Base-by-base conservation (phyloP, 1,140 invertebrate species). In the Orchesella cincta region DNA sequence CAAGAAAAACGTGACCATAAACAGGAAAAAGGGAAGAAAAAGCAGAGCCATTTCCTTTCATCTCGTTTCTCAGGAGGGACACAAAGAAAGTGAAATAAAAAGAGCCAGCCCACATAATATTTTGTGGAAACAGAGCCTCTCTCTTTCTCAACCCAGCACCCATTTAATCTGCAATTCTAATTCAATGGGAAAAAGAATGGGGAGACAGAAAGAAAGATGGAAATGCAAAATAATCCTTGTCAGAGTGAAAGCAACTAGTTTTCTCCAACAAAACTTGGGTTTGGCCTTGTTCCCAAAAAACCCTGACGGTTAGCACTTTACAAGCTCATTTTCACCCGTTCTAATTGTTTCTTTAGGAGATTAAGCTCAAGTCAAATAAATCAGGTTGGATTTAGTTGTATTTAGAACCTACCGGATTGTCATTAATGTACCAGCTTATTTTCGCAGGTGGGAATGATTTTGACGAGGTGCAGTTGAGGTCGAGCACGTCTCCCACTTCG, bases 371-470 rank as follows among this genome's bases (percentile, higher is more conserved):
- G n/a, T n/a, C n/a, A n/a, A n/a, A n/a, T n/a, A n/a, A n/a, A n/a
- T n/a, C n/a, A n/a, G n/a, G n/a, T n/a, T n/a, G n/a, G n/a, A n/a
- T n/a, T n/a, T n/a, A n/a, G 5, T 64, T 64, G 14, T 73, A 8
- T 73, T 73, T 46, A 20, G 71, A 73, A 86, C 87, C 87, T 87
- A 94, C 93, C 88, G 90, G 89, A 82, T 90, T 87, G 79, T 92
- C 92, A 84, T 94, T 94, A 84, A 94, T 92, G 86, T 90, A 93
- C 92, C 92, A 94, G 83, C 90, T 90, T 35, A 94, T 87, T 73
- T 89, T 86, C 14, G 93, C 92, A 33, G 91, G 89, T 29, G 93
- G 93, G 85, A 91, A 91, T 70, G 93, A 93, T 84, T 90, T 92
- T 39, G 90, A 91, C 29, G 93, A 94, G 26, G 92, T 94, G 84